Conservation (phyloP, 2,113 vertebrate genomes). For the Mystacornis crossleyi region DNA sequence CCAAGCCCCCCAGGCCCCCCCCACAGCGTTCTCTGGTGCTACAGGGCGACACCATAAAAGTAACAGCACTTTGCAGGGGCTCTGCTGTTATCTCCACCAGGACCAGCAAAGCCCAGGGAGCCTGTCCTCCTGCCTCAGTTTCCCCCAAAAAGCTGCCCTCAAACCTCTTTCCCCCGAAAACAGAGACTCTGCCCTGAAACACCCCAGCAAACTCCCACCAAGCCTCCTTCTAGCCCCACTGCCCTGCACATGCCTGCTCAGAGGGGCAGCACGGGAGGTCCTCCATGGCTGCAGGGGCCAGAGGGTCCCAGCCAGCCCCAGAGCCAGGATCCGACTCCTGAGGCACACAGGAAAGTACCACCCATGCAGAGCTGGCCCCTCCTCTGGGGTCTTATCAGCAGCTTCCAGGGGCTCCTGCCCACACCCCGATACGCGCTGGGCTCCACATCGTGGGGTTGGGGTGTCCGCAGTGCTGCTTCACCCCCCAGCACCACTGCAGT, state of each 20-base stretch:
- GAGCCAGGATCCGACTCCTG: background rate
- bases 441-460: rapidly evolving
- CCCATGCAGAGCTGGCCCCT: rapidly evolving
- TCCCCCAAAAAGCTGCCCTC: background rate
- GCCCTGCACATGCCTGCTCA: background rate
- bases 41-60: background rate
- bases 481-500: background rate
- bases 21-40: background rate
- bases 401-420: background rate
- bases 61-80: rapidly evolving
- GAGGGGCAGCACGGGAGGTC: rapidly evolving
- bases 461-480: background rate
- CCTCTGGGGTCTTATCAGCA: background rate
- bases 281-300: background rate
- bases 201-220: background rate
- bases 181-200: background rate
- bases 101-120: background rate
- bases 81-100: background rate
- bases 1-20: too few species aligned
- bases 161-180: too few species aligned
- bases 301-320: background rate
- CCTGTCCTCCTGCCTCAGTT: background rate
- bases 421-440: background rate
- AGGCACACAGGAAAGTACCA: too few species aligned
- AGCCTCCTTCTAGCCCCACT: background rate